Evolutionary conservation across 2,113 vertebrate species (phyloP), one percentile per base, ranked within the genome.

Genomic region (Martes martes): DNA sequence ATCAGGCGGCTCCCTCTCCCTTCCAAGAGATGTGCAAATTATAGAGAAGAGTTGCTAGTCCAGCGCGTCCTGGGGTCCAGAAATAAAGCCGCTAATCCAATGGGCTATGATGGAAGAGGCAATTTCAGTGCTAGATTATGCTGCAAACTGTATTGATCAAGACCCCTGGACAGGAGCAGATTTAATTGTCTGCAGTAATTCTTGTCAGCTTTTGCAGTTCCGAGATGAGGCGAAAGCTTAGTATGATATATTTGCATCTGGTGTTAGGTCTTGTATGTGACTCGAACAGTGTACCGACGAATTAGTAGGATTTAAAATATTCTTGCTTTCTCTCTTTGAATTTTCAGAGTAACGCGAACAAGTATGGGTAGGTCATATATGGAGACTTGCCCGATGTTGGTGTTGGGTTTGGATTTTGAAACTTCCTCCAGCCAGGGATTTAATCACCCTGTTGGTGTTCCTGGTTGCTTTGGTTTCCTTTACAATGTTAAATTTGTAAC

Each of bases 401-500:
- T 45, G 79, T 92, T 89, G 63, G 69, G 45, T 73, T 94, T 91
- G 89, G 63, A 71, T 92, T 94, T 95, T 91, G 87, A 93, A 96
- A 94, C 91, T 92, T 89, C 74, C 61, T 94, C 31, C n/a, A 94
- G 18, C 33, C 45, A 57, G 81, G 74, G 91, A 92, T 97, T 97
- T 93, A 92, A 97, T 93, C 55, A 87, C 39, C 4, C 14, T 1
- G 33, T 87, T 87, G 92, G 47, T 96, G 55, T 71, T 74, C 76
- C 76, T 28, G 57, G 86, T 93, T 91, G 90, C 81, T 87, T 90
- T 63, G 94, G 80, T 96, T 88, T 96, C 85, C 21, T 97, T 82
- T 91, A 65, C 57, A 24, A 74, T 82, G 92, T 86, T 97, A 86
- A 92, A 86, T 94, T 95, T 97, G 94, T 95, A 94, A 94, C 88